These are phyloP conservation scores for Macrocentrus cingulum DNA, from an alignment of 1,140 invertebrate genomes.

Conservation along the genomic window DNA sequence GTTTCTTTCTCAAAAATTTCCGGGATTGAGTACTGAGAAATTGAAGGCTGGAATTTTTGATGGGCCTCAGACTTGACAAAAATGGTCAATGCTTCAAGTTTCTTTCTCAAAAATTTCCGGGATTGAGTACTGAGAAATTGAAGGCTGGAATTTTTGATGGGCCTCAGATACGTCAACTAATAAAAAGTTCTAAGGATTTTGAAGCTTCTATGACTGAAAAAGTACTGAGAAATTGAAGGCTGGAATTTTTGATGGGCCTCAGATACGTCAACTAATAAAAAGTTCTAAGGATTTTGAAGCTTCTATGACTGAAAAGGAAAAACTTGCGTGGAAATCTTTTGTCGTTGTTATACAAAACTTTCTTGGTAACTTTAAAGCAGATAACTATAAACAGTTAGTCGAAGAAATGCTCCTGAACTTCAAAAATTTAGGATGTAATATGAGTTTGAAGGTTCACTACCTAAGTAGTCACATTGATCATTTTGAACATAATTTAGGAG, in stretches of 20 bases:
- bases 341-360: constrained; percentile 28
- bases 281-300: too few relatives aligned
- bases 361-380: constrained; percentile 30
- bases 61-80: constrained; percentile 32
- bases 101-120: constrained; percentile 28
- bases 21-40: constrained; percentile 30
- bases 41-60: constrained; percentile 37
- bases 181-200: too few relatives aligned
- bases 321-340: constrained; percentile 21
- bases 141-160: constrained; percentile 36
- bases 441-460: constrained; percentile 43
- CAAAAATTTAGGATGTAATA: constrained; percentile 30
- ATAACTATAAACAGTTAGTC: constrained; percentile 5
- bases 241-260: too few relatives aligned
- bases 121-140: constrained; percentile 32
- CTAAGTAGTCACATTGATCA: constrained; percentile 30
- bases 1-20: constrained; percentile 30
- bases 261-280: constrained; percentile 34
- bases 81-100: constrained; percentile 29
- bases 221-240: too few relatives aligned
- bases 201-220: too few relatives aligned
- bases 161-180: constrained; percentile 33
- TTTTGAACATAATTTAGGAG: constrained; percentile 32
- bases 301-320: constrained; percentile 18
- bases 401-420: constrained; percentile 18